Evolutionary conservation across 2,888 invertebrate species (phyloP), one percentile per base, ranked within the genome.

Genomic region (Pegoplata infirma): DNA sequence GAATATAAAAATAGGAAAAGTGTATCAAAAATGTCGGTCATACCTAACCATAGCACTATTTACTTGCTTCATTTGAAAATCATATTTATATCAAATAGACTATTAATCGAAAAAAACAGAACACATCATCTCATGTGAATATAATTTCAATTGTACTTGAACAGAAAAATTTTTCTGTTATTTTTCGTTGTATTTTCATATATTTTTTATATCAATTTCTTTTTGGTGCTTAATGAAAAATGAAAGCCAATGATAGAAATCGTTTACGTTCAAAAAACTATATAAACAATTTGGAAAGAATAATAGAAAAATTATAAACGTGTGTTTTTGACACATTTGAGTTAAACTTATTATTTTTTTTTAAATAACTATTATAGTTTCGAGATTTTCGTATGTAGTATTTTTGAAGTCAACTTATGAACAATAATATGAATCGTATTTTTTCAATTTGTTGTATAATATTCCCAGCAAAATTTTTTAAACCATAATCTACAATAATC

Each of bases 311-410:
- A 66, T 69, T 49, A 78, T 47, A 74, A 74, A 78, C 59, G 53
- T 78, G 46, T 78, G 73, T 64, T 74, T 78, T 69, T 78, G 78
- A 78, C 78, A 78, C 74, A 74, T 74, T 74, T 53, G 28, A 67
- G 59, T 59, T 40, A 47, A 69, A 74, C 32, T 69, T 36, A 51
- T 53, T n/a, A n/a, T 25, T 40, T 49, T 46, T 14, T 25, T 12
- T 23, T 28, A 25, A 46, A 28, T 28, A 36, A 61, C 1, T 56
- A 16, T 32, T 28, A 40, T 56, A 56, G 56, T 56, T 56, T 56
- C 12, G 8, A 36, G 19, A 19, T 10, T 49, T 23, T 1, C 8
- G 28, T 32, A 32, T 32, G 12, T 10, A 32, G 32, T n/a, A 40
- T 40, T n/a, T 40, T 40, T 12, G n/a, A 40, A n/a, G 12, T n/a